phyloP scores from a whole-genome alignment of 2,797 vertebrate species.

The Microctenopoma steveboyesi region DNA sequence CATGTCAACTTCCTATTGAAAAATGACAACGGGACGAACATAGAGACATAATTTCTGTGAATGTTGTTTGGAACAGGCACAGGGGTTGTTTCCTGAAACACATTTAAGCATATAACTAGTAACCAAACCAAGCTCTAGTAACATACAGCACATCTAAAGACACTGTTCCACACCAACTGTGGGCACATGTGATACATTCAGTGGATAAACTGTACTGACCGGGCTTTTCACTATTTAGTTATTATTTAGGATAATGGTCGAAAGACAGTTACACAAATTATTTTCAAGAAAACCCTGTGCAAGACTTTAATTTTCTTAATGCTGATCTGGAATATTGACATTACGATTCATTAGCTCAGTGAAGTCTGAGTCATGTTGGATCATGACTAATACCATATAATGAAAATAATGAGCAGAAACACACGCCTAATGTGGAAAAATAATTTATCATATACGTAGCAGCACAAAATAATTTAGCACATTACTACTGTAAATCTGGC shows the following conservation, averaged over 20 bases:
- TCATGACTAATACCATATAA: too few relatives aligned
- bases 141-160: slow-evolving; percentile 3
- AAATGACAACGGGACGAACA: background rate
- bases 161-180: slow-evolving; percentile 15
- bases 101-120: background rate
- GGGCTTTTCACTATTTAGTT: too few relatives aligned
- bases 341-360: too few relatives aligned
- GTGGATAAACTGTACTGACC: too few relatives aligned
- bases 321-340: too few relatives aligned
- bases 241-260: too few relatives aligned
- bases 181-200: background rate
- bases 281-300: too few relatives aligned
- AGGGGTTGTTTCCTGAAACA: slow-evolving; percentile 2
- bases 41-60: background rate
- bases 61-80: slow-evolving; percentile 26
- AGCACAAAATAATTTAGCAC: slow-evolving; percentile 1
- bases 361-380: too few relatives aligned
- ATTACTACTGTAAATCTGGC: background rate
- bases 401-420: too few relatives aligned
- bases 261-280: too few relatives aligned
- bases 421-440: background rate
- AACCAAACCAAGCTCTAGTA: background rate
- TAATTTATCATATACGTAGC: background rate
- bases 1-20: background rate
- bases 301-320: too few relatives aligned